These are phyloP conservation scores for Megamerina dolium DNA, from an alignment of 2,888 invertebrate genomes.

Conservation along the genomic window DNA sequence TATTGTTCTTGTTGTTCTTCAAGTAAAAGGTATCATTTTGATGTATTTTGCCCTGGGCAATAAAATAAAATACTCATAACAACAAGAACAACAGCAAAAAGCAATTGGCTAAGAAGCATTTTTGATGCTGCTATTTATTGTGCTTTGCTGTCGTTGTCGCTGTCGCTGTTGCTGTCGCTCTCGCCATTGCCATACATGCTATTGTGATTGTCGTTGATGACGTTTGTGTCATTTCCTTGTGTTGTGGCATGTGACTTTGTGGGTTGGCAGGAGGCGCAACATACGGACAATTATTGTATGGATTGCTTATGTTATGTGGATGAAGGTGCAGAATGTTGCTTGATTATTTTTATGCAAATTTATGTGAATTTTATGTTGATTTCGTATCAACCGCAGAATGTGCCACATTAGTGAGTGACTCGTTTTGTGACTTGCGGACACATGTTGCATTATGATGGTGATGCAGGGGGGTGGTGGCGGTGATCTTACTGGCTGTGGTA, in stretches of 20 bases:
- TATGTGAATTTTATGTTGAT: slow-evolving; percentile 33
- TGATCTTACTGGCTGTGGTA: too few relatives aligned
- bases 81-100: slow-evolving; percentile 7
- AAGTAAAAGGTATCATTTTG: slow-evolving; percentile 13
- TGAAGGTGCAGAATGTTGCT: neutral
- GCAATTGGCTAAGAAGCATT: slow-evolving; percentile 4
- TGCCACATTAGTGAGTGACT: neutral
- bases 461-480: too few relatives aligned
- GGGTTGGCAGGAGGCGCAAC: neutral
- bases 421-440: neutral
- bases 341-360: slow-evolving; percentile 37
- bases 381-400: slow-evolving; percentile 8
- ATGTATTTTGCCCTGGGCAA: slow-evolving; percentile 14
- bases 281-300: neutral
- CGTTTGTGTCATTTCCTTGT: too few relatives aligned
- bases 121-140: neutral
- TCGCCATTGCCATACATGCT: neutral
- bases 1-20: neutral
- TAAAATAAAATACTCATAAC: too few relatives aligned
- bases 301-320: neutral
- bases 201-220: too few relatives aligned
- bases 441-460: slow-evolving; percentile 6
- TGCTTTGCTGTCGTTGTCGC: neutral
- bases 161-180: neutral
- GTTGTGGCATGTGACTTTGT: neutral